These are phyloP conservation scores for Cistogaster globosa DNA, from an alignment of 2,888 invertebrate species.

Conservation along the genomic window DNA sequence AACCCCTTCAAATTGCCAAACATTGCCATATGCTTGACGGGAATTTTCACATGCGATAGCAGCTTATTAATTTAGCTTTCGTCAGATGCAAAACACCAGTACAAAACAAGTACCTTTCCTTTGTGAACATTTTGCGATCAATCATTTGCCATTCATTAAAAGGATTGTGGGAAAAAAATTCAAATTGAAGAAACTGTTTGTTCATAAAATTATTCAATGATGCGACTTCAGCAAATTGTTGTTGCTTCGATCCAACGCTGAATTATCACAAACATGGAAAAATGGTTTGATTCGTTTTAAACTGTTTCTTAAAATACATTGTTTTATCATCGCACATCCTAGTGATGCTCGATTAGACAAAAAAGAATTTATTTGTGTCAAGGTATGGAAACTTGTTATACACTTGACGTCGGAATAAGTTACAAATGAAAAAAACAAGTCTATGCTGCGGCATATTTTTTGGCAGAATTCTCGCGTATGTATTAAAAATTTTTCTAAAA, in stretches of 20 bases:
- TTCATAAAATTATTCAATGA: slow-evolving; percentile 3
- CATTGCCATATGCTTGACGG: no score
- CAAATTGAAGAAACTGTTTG: slow-evolving; percentile 13
- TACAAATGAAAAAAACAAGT: no score
- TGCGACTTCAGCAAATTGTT: no score
- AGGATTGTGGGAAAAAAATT: slow-evolving; percentile 6
- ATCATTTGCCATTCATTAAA: not conserved
- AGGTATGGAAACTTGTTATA: not conserved
- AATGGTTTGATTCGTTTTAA: not conserved
- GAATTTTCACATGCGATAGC: not conserved
- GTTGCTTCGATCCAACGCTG: not conserved
- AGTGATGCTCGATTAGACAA: not conserved
- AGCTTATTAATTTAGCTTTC: not conserved
- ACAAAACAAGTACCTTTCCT: not conserved
- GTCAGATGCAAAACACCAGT: not conserved
- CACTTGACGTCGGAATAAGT: not conserved
- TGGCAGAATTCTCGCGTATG: no score
- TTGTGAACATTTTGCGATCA: not conserved
- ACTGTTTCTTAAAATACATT: not conserved
- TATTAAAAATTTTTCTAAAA: no score
- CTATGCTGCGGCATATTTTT: no score
- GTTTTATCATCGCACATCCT: not conserved
- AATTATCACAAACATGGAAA: not conserved
- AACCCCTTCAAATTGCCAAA: not conserved
- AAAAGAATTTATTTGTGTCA: not conserved